Evolutionary conservation across 2,888 invertebrate genomes (phyloP).

Genomic region (Daptonema setosum): DNA sequence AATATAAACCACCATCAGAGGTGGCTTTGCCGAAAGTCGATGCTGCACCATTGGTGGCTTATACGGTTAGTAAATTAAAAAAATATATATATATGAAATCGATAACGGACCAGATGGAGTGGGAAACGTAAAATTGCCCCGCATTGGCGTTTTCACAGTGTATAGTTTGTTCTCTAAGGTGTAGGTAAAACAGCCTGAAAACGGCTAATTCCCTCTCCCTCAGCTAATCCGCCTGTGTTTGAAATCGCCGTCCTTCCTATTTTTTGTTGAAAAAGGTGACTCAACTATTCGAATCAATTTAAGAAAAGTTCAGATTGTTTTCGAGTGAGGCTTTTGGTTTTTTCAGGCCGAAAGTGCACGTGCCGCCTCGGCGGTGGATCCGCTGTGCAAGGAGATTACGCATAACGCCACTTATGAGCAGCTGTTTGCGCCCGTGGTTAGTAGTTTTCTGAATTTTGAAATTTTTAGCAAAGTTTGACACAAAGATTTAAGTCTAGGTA

Average conservation of each 20-base stretch:
- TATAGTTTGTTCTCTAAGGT: neutral
- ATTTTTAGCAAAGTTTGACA: neutral
- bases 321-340: too few relatives aligned
- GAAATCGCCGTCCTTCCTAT: too few relatives aligned
- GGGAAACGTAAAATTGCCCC: too few relatives aligned
- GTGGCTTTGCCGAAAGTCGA: neutral
- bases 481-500: too few relatives aligned
- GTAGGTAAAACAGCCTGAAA: too few relatives aligned
- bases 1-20: neutral
- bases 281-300: neutral
- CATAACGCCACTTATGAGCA: conserved; percentile 87
- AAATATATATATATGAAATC: neutral
- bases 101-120: too few relatives aligned
- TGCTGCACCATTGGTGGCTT: neutral
- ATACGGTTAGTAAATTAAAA: neutral
- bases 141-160: too few relatives aligned
- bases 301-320: neutral
- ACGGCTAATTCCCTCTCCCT: too few relatives aligned
- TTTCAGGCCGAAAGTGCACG: conserved; percentile 42
- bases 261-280: too few relatives aligned
- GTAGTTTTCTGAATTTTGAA: conserved; percentile 21
- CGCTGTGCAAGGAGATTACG: conserved; percentile 54
- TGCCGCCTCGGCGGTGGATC: conserved; percentile 51
- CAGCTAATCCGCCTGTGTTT: too few relatives aligned
- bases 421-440: conserved; percentile 55